Evolutionary conservation across 2,888 invertebrate genomes (phyloP).

Genomic region (Timema podura): DNA sequence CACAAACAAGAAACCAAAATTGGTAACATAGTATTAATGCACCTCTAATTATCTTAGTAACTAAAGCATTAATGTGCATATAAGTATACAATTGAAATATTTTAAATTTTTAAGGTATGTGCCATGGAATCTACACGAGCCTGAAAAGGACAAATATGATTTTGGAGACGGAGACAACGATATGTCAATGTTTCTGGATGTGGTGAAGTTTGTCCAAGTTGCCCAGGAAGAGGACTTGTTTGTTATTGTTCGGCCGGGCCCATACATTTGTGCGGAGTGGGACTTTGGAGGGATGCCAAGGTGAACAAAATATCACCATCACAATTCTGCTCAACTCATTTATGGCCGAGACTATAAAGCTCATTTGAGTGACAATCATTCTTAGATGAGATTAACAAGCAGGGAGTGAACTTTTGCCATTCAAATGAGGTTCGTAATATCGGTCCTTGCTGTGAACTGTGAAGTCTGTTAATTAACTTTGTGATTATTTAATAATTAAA

Average conservation of each 20-base stretch:
- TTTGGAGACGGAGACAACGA: conserved; percentile 41
- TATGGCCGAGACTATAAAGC: too few relatives aligned
- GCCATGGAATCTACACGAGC: conserved; percentile 47
- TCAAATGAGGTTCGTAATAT: too few relatives aligned
- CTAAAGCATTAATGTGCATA: too few relatives aligned
- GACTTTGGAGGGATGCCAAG: conserved; percentile 47
- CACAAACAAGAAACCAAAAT: too few relatives aligned
- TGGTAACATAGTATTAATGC: too few relatives aligned
- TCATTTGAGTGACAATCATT: too few relatives aligned
- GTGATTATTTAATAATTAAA: too few relatives aligned
- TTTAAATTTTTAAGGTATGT: conserved; percentile 37
- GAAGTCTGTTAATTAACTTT: too few relatives aligned
- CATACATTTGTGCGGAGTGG: conserved; percentile 56
- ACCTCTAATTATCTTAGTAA: too few relatives aligned
- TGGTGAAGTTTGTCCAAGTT: conserved; percentile 30
- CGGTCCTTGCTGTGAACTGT: too few relatives aligned
- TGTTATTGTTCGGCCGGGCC: conserved; percentile 51
- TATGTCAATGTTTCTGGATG: conserved; percentile 40
- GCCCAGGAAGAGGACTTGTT: conserved; percentile 47
- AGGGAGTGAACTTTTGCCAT: background rate
- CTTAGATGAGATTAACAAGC: background rate
- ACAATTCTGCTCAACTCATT: background rate
- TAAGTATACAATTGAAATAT: background rate
- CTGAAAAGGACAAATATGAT: conserved; percentile 41
- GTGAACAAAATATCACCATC: conserved; percentile 28